phyloP scores from a whole-genome alignment of 2,113 vertebrate species.

The Syngnathus typhle region DNA sequence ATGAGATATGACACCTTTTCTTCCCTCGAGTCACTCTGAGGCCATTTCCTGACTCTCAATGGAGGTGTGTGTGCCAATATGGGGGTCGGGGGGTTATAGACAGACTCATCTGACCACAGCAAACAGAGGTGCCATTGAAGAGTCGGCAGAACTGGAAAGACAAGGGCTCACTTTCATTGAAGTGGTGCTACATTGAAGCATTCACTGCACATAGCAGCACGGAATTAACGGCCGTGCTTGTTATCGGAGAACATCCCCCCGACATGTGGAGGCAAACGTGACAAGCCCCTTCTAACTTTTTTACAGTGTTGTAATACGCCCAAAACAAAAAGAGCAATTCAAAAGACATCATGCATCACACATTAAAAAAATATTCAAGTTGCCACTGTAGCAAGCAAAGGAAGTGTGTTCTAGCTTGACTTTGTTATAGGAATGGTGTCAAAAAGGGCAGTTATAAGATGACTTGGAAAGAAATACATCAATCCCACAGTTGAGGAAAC shows the following conservation, averaged over 20 bases:
- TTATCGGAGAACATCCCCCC: conserved; percentile 8
- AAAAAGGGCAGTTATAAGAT: no score
- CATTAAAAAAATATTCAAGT: neutral
- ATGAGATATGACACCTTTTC: conserved; percentile 66
- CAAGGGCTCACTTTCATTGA: conserved; percentile 61
- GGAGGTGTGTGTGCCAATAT: conserved; percentile 26
- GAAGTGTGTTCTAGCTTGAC: no score
- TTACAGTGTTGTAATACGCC: neutral
- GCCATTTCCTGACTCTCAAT: conserved; percentile 69
- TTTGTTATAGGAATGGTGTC: no score
- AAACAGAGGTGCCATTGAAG: conserved; percentile 71
- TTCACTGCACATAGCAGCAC: conserved; percentile 36
- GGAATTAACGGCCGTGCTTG: conserved; percentile 28
- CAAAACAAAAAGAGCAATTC: neutral
- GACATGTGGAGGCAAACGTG: neutral
- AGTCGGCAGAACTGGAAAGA: conserved; percentile 44
- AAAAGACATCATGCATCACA: neutral
- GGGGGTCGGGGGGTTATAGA: conserved; percentile 30
- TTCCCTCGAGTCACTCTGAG: conserved; percentile 48
- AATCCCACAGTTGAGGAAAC: no score
- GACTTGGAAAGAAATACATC: no score
- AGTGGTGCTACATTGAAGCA: conserved; percentile 41
- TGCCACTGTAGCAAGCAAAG: no score
- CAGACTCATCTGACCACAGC: conserved; percentile 62
- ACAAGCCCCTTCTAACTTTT: neutral